Base-by-base conservation (phyloP, 2,888 invertebrate species). In the Pachycephus smyrnensis region DNA sequence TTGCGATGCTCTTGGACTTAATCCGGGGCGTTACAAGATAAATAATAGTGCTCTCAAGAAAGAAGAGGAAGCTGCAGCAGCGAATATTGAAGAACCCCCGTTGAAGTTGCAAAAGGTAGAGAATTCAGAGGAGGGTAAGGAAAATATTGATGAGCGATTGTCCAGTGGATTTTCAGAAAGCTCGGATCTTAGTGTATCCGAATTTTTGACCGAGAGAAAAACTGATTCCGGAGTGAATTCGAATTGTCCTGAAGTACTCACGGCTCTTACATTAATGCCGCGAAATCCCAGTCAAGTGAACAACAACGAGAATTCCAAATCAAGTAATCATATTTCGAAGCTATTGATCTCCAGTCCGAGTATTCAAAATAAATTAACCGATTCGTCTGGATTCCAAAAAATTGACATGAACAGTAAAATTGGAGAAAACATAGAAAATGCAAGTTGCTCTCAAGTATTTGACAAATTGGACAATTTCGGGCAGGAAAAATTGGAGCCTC, bases 181-280 rank as follows among this genome's bases (percentile, higher is more conserved):
- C 33, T 89, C 90, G 0, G 88, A 90, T 77, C 81, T 89, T 15
- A 89, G 87, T 71, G 86, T 88, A 12, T 87, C 88, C 1, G 90
- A 89, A 75, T 90, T 90, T 76, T 78, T 90, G 30, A 85, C 84
- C 37, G 90, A 89, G 12, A 82, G 87, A 32, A 87, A 87, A 76
- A 80, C 33, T 12, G 90, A 90, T 11, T 15, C 82, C 15, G 75
- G 79, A 23, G 75, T 80, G 4, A 86, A 81, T 80, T 76, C 83
- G 11, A 89, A 86, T 77, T 91, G 91, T 55, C 90, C 91, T 1
- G 91, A 91, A 80, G 90, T 91, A 1, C 79, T 91, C 3, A 88
- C 90, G 32, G 90, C 91, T 1, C 83, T 91, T 33, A 91, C 91
- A 0, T 82, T 91, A 1, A 88, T 91, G 86, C 88, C 90, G 31